phyloP scores from a whole-genome alignment of 2,113 vertebrate species.

The Tetraodon nigroviridis region DNA sequence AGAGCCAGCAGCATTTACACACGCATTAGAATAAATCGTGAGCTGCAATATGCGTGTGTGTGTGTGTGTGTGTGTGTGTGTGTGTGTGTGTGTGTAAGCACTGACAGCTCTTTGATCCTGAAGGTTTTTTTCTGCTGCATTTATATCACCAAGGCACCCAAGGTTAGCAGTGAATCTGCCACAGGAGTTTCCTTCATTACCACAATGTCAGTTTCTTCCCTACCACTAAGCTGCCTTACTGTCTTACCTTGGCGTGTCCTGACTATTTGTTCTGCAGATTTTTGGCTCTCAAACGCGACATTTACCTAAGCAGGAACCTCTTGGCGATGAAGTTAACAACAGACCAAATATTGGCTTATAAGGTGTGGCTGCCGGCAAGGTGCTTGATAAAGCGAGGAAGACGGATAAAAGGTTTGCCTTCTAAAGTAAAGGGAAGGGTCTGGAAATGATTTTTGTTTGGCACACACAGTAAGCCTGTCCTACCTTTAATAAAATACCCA shows the following conservation, averaged over 20 bases:
- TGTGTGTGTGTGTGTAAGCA: conserved; percentile 18
- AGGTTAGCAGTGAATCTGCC: conserved; percentile 27
- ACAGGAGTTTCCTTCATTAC: conserved; percentile 20
- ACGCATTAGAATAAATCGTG: conserved; percentile 41
- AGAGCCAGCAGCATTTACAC: conserved; percentile 26
- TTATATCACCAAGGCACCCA: conserved; percentile 23
- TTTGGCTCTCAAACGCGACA: conserved; percentile 30
- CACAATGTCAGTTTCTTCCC: conserved; percentile 11
- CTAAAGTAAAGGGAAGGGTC: conserved; percentile 23
- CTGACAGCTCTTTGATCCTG: conserved; percentile 47
- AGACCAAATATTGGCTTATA: conserved; percentile 75
- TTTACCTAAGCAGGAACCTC: conserved; percentile 49
- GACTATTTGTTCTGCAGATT: conserved; percentile 24
- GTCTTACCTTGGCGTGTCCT: conserved; percentile 18
- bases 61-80: not conserved
- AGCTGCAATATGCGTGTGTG: not conserved
- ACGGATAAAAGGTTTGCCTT: conserved; percentile 32
- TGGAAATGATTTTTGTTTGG: conserved; percentile 50
- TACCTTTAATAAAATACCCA: conserved; percentile 45
- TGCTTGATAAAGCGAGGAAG: conserved; percentile 50
- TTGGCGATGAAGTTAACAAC: conserved; percentile 52
- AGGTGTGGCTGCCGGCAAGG: conserved; percentile 50
- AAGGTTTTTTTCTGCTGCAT: conserved; percentile 25
- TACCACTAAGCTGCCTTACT: conserved; percentile 20
- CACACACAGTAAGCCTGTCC: conserved; percentile 45